Evolutionary conservation across 2,888 invertebrate genomes (phyloP).

Genomic region (Ochropleura leucogaster): DNA sequence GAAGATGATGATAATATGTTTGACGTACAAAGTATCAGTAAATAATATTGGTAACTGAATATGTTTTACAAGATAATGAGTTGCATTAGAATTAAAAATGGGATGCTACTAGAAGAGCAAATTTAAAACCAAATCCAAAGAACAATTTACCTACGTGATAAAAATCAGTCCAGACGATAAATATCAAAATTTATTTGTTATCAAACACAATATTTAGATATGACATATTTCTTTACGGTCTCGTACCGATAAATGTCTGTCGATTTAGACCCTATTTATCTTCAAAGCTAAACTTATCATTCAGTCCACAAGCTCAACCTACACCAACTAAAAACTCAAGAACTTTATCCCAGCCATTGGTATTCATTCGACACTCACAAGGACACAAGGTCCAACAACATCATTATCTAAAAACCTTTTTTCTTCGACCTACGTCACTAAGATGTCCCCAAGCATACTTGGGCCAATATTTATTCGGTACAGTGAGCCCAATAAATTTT

Average conservation of each 20-base stretch:
- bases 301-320: conserved; percentile 40
- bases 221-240: background rate
- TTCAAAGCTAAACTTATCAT: conserved; percentile 23
- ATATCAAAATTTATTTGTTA: background rate
- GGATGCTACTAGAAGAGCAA: background rate
- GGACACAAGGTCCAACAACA: conserved; percentile 59
- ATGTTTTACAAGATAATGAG: background rate
- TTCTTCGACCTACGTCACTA: conserved; percentile 52
- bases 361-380: conserved; percentile 47
- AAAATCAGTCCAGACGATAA: background rate
- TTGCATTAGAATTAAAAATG: background rate
- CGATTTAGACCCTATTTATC: conserved; percentile 6
- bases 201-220: background rate
- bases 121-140: background rate
- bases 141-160: background rate
- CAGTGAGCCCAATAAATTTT: conserved; percentile 51
- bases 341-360: conserved; percentile 43
- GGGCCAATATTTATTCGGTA: conserved; percentile 57
- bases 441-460: conserved; percentile 47
- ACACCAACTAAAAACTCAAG: conserved; percentile 46
- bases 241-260: too few relatives aligned
- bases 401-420: conserved; percentile 59
- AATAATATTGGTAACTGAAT: background rate
- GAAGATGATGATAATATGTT: background rate
- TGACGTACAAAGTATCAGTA: background rate